A percentile compares a stretch with the other conserved stretches of the same genome.
These are phyloP conservation scores for Prunella himalayana DNA, from an alignment of 2,113 vertebrate species.

Conservation along the genomic window DNA sequence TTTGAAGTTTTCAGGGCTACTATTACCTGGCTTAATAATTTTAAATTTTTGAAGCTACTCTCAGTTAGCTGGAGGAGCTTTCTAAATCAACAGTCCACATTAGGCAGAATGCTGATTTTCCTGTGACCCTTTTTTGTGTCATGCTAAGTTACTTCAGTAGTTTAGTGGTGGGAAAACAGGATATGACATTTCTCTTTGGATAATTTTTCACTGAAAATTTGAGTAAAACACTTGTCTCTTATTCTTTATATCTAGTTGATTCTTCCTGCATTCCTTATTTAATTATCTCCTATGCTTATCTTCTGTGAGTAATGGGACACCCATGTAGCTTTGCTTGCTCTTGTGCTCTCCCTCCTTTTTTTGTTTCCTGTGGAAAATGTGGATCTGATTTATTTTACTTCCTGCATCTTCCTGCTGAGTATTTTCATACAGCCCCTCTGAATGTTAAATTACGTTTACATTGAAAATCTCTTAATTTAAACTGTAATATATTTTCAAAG, in stretches of 20 bases:
- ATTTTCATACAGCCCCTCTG: slow-evolving; percentile 43
- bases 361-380: slow-evolving; percentile 57
- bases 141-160: neutral
- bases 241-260: slow-evolving; percentile 90
- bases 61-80: neutral
- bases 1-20: neutral
- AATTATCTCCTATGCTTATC: slow-evolving; percentile 90
- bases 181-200: neutral
- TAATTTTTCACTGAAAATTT: slow-evolving; percentile 51
- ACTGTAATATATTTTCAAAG: slow-evolving; percentile 46
- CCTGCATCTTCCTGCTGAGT: slow-evolving; percentile 67
- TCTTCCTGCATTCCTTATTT: slow-evolving; percentile 94
- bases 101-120: neutral
- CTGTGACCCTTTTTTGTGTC: neutral
- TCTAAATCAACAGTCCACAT: neutral
- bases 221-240: slow-evolving; percentile 81
- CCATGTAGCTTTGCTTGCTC: slow-evolving; percentile 78
- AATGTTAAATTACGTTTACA: slow-evolving; percentile 50
- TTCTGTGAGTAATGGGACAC: slow-evolving; percentile 93
- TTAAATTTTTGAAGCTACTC: neutral
- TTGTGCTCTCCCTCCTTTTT: slow-evolving; percentile 38
- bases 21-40: neutral
- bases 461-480: slow-evolving; percentile 56
- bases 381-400: slow-evolving; percentile 69
- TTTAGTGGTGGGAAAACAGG: neutral